Conservation (phyloP, 2,113 vertebrate genomes). For the Odontophorus gujanensis region DNA sequence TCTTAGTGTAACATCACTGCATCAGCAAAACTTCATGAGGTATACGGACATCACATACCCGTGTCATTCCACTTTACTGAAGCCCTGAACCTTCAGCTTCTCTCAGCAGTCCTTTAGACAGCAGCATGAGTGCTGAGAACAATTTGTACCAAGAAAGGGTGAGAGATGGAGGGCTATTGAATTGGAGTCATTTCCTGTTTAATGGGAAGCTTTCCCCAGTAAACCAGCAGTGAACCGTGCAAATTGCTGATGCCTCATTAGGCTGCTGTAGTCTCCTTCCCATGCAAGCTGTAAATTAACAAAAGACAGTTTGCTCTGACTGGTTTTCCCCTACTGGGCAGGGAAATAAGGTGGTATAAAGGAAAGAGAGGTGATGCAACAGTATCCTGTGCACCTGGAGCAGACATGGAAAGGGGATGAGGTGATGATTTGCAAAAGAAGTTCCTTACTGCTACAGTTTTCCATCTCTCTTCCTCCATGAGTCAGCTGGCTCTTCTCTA, state of each 20-base stretch:
- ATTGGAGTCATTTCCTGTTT: not conserved
- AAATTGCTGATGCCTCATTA: not conserved
- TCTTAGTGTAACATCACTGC: not conserved
- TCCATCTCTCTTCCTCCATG: not conserved
- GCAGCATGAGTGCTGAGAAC: not conserved
- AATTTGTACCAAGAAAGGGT: not conserved
- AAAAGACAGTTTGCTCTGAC: not conserved
- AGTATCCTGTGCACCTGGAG: not conserved
- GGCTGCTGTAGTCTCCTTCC: not conserved
- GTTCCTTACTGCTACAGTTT: not conserved
- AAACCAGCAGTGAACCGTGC: not conserved
- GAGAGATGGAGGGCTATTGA: not conserved
- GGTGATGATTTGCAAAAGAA: not conserved
- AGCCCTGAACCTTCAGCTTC: not conserved
- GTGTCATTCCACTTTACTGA: not conserved
- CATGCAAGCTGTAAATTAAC: not conserved
- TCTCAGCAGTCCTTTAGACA: not conserved
- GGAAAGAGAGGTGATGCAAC: not conserved
- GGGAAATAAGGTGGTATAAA: not conserved
- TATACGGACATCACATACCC: not conserved
- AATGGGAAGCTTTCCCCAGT: not conserved
- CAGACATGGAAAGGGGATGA: not conserved
- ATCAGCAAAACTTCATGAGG: not conserved
- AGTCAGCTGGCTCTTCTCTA: not conserved
- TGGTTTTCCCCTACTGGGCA: not conserved